A percentile compares a stretch with the other conserved stretches of the same genome.
Conservation (phyloP, 2,797 vertebrate genomes). For the Melanitta fusca region DNA sequence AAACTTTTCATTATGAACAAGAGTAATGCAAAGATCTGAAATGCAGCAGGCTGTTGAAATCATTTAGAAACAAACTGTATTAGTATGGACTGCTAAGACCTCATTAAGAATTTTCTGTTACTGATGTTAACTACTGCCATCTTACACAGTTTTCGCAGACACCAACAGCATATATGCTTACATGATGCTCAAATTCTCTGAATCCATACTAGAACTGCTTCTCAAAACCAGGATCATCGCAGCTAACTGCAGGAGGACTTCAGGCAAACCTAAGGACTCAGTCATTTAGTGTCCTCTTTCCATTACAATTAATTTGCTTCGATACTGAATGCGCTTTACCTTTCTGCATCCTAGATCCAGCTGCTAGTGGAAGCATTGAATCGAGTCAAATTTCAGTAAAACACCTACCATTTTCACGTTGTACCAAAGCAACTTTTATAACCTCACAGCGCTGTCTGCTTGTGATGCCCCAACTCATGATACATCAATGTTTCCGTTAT, state of each 20-base stretch:
- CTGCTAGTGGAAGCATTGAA: slow-evolving; percentile 44
- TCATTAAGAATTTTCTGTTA: background rate
- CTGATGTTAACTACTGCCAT: background rate
- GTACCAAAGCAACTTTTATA: slow-evolving; percentile 39
- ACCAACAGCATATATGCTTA: background rate
- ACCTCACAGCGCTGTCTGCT: background rate
- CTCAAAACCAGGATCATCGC: background rate
- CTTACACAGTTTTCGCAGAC: background rate
- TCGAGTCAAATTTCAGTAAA: slow-evolving; percentile 59
- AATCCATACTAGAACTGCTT: background rate
- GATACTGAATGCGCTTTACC: background rate
- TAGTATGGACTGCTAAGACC: background rate
- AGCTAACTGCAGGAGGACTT: slow-evolving; percentile 21
- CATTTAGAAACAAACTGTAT: background rate
- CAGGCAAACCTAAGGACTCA: slow-evolving; percentile 5
- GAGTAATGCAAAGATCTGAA: background rate
- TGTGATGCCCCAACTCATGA: slow-evolving; percentile 40
- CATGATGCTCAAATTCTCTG: background rate
- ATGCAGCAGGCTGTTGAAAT: background rate
- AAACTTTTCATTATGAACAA: background rate
- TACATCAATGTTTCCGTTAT: slow-evolving; percentile 60
- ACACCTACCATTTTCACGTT: slow-evolving; percentile 50
- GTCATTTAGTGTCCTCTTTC: background rate
- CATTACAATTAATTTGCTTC: background rate
- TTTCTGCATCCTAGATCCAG: background rate